Evolutionary conservation across 2,888 invertebrate species (phyloP).

Genomic region (Dicyrtoma fusca): DNA sequence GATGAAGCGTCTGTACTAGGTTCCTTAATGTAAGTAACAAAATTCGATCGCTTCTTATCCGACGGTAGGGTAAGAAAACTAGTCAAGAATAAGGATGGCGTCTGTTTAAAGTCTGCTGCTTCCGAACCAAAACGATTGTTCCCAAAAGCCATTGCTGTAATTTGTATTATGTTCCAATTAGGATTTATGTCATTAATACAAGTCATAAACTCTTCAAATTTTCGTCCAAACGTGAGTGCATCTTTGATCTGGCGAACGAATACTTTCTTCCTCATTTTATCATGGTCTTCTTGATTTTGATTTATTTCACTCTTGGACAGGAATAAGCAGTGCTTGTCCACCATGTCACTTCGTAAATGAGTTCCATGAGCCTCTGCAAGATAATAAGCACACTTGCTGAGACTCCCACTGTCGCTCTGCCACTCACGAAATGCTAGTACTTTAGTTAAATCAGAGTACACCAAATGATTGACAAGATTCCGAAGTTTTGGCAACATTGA

Average conservation of each 20-base stretch:
- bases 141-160: slow-evolving; percentile 40
- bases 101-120: slow-evolving; percentile 28
- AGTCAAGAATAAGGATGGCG: slow-evolving; percentile 47
- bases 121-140: slow-evolving; percentile 47
- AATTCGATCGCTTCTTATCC: slow-evolving; percentile 36
- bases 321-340: slow-evolving; percentile 40
- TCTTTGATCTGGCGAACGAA: slow-evolving; percentile 35
- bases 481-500: background rate
- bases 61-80: slow-evolving; percentile 43
- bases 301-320: slow-evolving; percentile 21
- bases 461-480: slow-evolving; percentile 24
- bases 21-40: slow-evolving; percentile 41
- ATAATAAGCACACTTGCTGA: slow-evolving; percentile 34
- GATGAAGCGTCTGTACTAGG: slow-evolving; percentile 37
- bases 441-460: slow-evolving; percentile 36
- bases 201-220: slow-evolving; percentile 9
- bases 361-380: slow-evolving; percentile 38
- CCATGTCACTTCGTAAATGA: slow-evolving; percentile 34
- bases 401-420: slow-evolving; percentile 32
- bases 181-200: slow-evolving; percentile 30
- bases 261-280: slow-evolving; percentile 30
- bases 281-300: background rate
- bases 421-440: slow-evolving; percentile 36
- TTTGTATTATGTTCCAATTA: slow-evolving; percentile 53
- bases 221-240: slow-evolving; percentile 25